Evolutionary conservation across 1,140 invertebrate species (phyloP), one percentile per base, ranked within the genome.

Genomic region (Lamellibrachia luymesi): DNA sequence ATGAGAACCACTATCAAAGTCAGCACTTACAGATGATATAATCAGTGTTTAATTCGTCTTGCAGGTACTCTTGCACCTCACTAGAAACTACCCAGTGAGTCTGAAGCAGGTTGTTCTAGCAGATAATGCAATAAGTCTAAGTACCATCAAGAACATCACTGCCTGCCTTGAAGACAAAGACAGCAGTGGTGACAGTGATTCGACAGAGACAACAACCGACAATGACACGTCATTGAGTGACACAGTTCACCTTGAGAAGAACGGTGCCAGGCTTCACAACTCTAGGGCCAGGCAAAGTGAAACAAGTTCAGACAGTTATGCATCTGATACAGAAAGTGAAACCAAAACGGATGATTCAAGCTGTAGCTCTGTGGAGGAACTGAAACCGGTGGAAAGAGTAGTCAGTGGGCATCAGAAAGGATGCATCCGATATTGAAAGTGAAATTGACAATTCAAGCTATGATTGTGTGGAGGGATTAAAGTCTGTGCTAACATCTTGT

Each of bases 1-100:
- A 38, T 38, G 38, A 38, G 38, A 38, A 4, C 92, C 91, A 22
- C 17, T 80, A 80, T 80, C 52, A 56, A 56, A 56, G 52, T 56
- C 6, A 56, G 52, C 52, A 56, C 52, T 56, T 56, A 56, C 52
- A 56, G 52, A 56, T 80, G 64, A 0, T 80, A 80, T 80, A 80
- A 80, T 80, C 64, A 80, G 64, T 17, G 64, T 22, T 80, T 17
- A 80, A 4, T 80, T 80, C 25, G 13, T 4, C 25, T 93, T 93
- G 25, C 93, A 93, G 93, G 25, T 93, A 0, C 51, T 93, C 38
- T 51, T 93, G 13, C 49, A 93, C 49, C 64, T 93, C 49, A 90
- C 90, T 4, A 56, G 91, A 52, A 92, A 93, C 64, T 93, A 89
- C 90, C 93, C 92, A 51, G 80, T 90, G 7, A 50, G 50, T 49